These are phyloP conservation scores for Oceanodroma tethys DNA, from an alignment of 2,113 vertebrate species.

Conservation along the genomic window DNA sequence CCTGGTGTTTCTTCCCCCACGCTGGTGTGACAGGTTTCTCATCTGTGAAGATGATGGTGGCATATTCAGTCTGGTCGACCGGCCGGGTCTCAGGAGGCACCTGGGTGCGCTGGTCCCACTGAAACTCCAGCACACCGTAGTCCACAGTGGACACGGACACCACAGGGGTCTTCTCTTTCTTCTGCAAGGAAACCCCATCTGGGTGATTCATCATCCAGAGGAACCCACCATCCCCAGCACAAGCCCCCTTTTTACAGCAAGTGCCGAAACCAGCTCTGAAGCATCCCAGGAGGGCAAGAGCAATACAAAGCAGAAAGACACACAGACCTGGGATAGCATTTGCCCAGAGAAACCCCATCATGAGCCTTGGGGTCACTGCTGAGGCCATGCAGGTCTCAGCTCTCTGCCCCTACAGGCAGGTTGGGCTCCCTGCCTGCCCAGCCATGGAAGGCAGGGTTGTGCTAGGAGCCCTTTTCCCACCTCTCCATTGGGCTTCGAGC, in stretches of 20 bases:
- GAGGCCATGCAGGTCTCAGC: background rate
- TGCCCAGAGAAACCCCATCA: background rate
- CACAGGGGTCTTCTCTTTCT: background rate
- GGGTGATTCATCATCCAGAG: accelerated
- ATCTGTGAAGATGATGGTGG: slow-evolving; percentile 69
- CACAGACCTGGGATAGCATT: background rate
- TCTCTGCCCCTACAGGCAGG: background rate
- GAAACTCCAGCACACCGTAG: slow-evolving; percentile 75
- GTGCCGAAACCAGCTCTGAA: background rate
- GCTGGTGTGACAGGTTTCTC: background rate
- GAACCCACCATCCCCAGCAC: background rate
- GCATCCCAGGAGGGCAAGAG: background rate
- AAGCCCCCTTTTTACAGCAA: background rate
- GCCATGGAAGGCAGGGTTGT: background rate
- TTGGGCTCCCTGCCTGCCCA: background rate
- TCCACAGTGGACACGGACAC: slow-evolving; percentile 55
- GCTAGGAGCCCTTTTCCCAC: background rate
- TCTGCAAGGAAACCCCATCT: background rate
- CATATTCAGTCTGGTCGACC: slow-evolving; percentile 65
- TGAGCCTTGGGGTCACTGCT: background rate
- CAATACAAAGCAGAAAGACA: background rate
- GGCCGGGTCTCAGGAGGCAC: background rate
- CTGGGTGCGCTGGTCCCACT: background rate
- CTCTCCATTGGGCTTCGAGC: background rate
- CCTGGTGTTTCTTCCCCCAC: background rate